Conservation (phyloP, 1,140 invertebrate genomes). For the Lepidurus arcticus region DNA sequence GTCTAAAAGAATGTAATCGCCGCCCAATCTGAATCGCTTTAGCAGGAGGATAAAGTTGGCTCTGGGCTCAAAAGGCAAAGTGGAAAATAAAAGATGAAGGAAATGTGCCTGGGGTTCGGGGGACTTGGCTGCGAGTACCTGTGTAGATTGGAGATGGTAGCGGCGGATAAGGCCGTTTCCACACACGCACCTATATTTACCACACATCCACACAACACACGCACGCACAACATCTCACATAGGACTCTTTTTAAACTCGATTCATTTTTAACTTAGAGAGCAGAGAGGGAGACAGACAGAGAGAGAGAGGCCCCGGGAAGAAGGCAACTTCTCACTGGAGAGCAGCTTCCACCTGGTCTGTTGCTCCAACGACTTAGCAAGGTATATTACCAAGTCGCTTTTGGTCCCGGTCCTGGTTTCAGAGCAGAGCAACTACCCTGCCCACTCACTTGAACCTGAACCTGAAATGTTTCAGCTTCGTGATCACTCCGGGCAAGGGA, state of each 20-base stretch:
- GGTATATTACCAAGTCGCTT: constrained; percentile 19
- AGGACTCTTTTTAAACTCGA: neutral
- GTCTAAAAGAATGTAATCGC: neutral
- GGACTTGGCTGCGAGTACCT: neutral
- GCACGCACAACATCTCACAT: neutral
- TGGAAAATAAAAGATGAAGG: neutral
- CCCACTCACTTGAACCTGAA: constrained; percentile 21
- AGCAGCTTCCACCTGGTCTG: constrained; percentile 20
- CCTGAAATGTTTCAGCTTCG: constrained; percentile 17
- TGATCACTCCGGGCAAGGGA: constrained; percentile 13
- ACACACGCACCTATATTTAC: constrained; percentile 1
- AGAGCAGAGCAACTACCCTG: constrained; percentile 21
- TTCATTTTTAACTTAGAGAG: neutral
- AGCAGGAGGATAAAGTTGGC: neutral
- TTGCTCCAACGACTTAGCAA: constrained; percentile 6
- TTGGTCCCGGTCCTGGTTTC: constrained; percentile 13
- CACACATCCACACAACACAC: constrained; percentile 4
- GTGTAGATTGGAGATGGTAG: constrained; percentile 13
- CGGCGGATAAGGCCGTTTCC: constrained; percentile 14
- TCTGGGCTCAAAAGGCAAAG: neutral
- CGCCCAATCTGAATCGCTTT: neutral
- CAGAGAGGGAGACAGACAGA: neutral
- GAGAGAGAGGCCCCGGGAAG: neutral
- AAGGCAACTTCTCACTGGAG: neutral
- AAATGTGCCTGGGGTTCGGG: constrained; percentile 7